Base-by-base conservation (phyloP, 2,888 invertebrate species). In the Ypsolopha sequella region DNA sequence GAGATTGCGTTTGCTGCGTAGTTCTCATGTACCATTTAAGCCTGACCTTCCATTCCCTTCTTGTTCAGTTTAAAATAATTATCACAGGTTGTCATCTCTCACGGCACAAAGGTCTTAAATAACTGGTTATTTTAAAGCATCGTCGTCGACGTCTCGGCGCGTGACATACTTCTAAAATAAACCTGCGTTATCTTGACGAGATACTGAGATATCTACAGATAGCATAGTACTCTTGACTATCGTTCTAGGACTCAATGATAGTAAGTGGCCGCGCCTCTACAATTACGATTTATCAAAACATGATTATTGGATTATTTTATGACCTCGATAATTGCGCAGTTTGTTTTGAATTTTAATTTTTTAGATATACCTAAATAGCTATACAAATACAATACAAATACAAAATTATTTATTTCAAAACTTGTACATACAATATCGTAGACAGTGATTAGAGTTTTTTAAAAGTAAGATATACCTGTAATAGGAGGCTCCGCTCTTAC, bases 261-360 rank as follows among this genome's bases (percentile, higher is more conserved):
- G 41, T 24, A 4, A 34, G 24, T n/a, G 41, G 68, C 75, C 80
- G 72, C 79, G 71, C 84, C 81, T 72, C 72, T 75, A 58, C 70
- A 67, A 76, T 80, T 78, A 75, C 63, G 73, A 78, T 80, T 74
- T 77, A 76, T 77, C 70, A 53, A 49, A 52, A 44, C 55, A 54
- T 60, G 64, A 73, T 76, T 73, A 69, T 57, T 54, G 62, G 70
- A 76, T 77, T 74, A 70, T 50, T 50, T 36, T 45, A 13, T 51
- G 61, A 60, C 65, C 64, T 62, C 56, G 63, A 39, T 50, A 66
- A 70, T 60, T 64, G 64, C 57, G 63, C 60, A 60, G 51, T 63
- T 58, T 64, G 38, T 38, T 48, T 36, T 9, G 47, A 48, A 24
- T 24, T 24, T 24, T 2, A 3, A 24, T 24, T 24, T 24, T 24